A percentile compares a stretch with the other conserved stretches of the same genome.
phyloP scores from a whole-genome alignment of 1,140 invertebrate species.

The Zaprionus ornatus region DNA sequence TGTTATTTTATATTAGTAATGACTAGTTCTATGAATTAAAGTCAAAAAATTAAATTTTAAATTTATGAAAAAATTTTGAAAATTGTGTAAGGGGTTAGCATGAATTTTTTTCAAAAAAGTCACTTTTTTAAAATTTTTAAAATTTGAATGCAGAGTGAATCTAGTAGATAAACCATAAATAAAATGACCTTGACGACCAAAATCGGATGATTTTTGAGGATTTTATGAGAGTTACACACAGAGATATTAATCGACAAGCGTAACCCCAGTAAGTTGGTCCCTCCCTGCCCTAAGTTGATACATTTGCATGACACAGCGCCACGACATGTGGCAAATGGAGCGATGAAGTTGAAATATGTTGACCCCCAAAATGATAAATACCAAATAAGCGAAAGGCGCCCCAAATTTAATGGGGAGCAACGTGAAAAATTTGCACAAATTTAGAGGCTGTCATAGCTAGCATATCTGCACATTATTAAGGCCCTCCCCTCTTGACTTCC shows the following conservation, averaged over 20 bases:
- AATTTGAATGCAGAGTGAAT: too few relatives aligned
- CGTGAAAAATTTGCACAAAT: conserved; percentile 52
- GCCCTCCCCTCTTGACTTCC: neutral
- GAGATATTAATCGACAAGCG: neutral
- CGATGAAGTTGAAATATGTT: conserved; percentile 18
- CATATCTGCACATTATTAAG: conserved; percentile 52
- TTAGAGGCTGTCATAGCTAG: conserved; percentile 47
- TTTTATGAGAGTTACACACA: too few relatives aligned
- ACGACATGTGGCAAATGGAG: conserved; percentile 14
- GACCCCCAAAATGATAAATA: conserved; percentile 30
- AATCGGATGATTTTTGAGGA: too few relatives aligned
- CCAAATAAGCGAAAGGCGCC: conserved; percentile 18
- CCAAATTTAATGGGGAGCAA: conserved; percentile 29
- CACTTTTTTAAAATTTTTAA: too few relatives aligned
- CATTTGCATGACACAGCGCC: conserved; percentile 1
- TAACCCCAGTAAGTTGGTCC: neutral
- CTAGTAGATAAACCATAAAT: too few relatives aligned
- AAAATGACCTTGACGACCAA: too few relatives aligned
- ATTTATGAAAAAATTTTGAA: too few relatives aligned
- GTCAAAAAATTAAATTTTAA: too few relatives aligned
- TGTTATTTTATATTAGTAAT: too few relatives aligned
- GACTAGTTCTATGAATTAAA: too few relatives aligned
- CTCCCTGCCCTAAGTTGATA: conserved; percentile 12
- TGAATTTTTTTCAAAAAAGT: too few relatives aligned
- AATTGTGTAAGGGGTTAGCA: too few relatives aligned